Conservation (phyloP, 2,888 invertebrate genomes). For the Amphimallon solstitiale region DNA sequence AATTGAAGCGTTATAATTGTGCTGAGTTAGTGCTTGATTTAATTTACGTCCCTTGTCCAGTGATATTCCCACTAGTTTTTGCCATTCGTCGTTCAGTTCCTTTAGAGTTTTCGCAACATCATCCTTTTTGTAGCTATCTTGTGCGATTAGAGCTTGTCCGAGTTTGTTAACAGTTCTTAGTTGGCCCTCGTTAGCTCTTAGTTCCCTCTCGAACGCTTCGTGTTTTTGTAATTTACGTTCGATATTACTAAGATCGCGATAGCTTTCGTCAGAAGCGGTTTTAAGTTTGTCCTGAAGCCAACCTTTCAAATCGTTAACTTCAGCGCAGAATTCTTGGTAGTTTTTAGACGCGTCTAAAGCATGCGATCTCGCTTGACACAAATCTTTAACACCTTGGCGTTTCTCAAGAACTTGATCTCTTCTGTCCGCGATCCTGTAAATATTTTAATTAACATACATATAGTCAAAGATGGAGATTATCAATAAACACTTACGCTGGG, state of each 20-base stretch:
- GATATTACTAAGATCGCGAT: slow-evolving; percentile 87
- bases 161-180: slow-evolving; percentile 85
- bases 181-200: slow-evolving; percentile 94
- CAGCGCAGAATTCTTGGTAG: slow-evolving; percentile 92
- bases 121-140: slow-evolving; percentile 76
- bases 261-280: slow-evolving; percentile 92
- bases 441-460: neutral
- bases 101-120: slow-evolving; percentile 75
- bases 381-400: slow-evolving; percentile 78
- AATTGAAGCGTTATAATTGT: slow-evolving; percentile 79
- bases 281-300: slow-evolving; percentile 95
- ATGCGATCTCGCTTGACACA: slow-evolving; percentile 78
- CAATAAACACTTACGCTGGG: slow-evolving; percentile 71
- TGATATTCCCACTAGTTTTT: slow-evolving; percentile 75
- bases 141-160: slow-evolving; percentile 77
- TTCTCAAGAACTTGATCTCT: slow-evolving; percentile 79
- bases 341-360: slow-evolving; percentile 85
- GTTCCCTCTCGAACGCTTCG: slow-evolving; percentile 94
- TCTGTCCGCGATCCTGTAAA: slow-evolving; percentile 73
- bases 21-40: slow-evolving; percentile 89
- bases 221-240: slow-evolving; percentile 95
- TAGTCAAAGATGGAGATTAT: slow-evolving; percentile 15
- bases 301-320: slow-evolving; percentile 87
- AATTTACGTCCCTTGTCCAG: slow-evolving; percentile 72
- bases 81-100: slow-evolving; percentile 82